Base-by-base conservation (phyloP, 2,888 invertebrate genomes). In the Sarcophaga subvicina region DNA sequence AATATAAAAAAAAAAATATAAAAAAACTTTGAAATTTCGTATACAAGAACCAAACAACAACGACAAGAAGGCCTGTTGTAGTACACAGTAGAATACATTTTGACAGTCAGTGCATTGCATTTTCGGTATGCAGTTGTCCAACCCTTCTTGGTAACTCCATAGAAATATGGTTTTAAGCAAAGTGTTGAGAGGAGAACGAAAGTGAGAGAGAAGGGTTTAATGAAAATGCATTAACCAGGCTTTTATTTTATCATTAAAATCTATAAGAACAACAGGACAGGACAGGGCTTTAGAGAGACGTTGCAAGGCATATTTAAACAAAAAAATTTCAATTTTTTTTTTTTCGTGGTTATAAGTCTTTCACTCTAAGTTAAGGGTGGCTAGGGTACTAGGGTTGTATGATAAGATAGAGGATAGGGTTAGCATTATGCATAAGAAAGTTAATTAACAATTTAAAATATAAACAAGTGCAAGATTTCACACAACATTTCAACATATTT, bases 171-270 rank as follows among this genome's bases (percentile, higher is more conserved):
- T 37, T 37, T 37, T 37, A 37, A 37, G 10, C 37, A 37, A 37
- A 37, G 10, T 8, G 8, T 10, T 37, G 37, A 37, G 37, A 37
- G 37, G 10, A 10, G 37, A 10, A 37, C 2, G 0, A 10, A 37
- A 37, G 8, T 1, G 37, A 10, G 10, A 37, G 37, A 37, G 54
- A 54, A 54, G 54, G 54, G 14, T 54, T 14, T 54, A 77, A 69
- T 37, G 20, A 78, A 79, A 86, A 79, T 82, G 79, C 79, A 83
- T 86, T 86, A 37, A 79, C 66, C 75, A 76, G 76, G 71, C 64
- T 83, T 86, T 82, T 86, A 82, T 79, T 82, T 78, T 78, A 81
- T 85, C 77, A 79, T 85, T 84, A 84, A 84, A 80, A 80, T 76
- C 62, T 76, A 72, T 78, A 37, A 49, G 49, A 64, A 45, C 47